These are phyloP conservation scores for Ia io DNA, from an alignment of 2,113 vertebrate species.

Conservation along the genomic window DNA sequence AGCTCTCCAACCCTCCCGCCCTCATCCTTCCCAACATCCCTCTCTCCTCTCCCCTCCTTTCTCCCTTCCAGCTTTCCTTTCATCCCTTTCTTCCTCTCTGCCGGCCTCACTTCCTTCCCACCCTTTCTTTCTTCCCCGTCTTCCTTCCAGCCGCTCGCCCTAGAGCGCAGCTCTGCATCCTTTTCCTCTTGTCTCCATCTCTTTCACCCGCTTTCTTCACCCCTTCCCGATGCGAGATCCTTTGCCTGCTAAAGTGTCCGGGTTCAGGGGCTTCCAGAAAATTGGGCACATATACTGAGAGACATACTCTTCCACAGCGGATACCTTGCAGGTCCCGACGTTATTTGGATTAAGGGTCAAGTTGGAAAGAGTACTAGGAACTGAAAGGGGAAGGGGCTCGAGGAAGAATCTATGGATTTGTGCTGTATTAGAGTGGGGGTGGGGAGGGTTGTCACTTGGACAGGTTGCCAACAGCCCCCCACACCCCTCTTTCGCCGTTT, in stretches of 20 bases:
- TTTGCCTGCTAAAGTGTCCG: slow-evolving; percentile 59
- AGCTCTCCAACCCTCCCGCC: slow-evolving; percentile 51
- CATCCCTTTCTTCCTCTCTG: slow-evolving; percentile 67
- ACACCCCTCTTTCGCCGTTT: slow-evolving; percentile 44
- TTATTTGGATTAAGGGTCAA: slow-evolving; percentile 62
- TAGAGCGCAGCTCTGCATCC: background rate
- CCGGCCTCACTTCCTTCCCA: slow-evolving; percentile 64
- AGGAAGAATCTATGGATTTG: slow-evolving; percentile 36
- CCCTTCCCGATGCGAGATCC: slow-evolving; percentile 38
- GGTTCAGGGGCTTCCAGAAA: slow-evolving; percentile 58
- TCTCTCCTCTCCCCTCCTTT: slow-evolving; percentile 66
- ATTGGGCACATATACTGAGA: slow-evolving; percentile 33
- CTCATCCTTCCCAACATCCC: slow-evolving; percentile 71
- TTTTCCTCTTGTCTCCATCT: slow-evolving; percentile 32
- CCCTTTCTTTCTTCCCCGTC: slow-evolving; percentile 61
- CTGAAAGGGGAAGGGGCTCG: slow-evolving; percentile 3
- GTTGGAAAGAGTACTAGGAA: slow-evolving; percentile 49
- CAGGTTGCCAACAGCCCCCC: slow-evolving; percentile 39
- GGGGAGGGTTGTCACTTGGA: slow-evolving; percentile 67
- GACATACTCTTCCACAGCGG: background rate
- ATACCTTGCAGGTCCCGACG: slow-evolving; percentile 40
- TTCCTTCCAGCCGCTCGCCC: slow-evolving; percentile 11
- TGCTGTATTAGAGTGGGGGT: slow-evolving; percentile 56
- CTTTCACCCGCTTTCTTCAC: background rate
- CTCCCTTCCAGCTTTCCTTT: slow-evolving; percentile 67